Evolutionary conservation across 2,888 invertebrate genomes (phyloP).

Genomic region (Abrostola tripartita): DNA sequence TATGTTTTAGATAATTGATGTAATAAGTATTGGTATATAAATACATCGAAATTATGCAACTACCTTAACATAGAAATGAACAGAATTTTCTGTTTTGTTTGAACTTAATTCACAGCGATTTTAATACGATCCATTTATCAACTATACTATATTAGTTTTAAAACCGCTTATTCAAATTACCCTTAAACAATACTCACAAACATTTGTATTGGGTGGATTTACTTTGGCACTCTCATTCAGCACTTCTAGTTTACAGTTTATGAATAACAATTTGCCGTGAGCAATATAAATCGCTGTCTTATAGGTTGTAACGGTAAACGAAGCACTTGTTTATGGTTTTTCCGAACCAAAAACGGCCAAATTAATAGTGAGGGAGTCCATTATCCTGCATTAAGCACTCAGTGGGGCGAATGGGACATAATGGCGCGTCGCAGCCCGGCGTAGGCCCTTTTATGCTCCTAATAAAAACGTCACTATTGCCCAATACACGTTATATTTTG

Average conservation of each 20-base stretch:
- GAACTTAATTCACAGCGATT: not conserved
- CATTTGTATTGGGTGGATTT: conserved; percentile 26
- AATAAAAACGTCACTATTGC: conserved; percentile 76
- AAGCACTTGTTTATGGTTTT: conserved; percentile 70
- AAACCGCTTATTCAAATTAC: conserved; percentile 33
- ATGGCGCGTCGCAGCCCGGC: conserved; percentile 71
- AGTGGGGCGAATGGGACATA: conserved; percentile 77
- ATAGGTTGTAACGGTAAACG: conserved; percentile 50
- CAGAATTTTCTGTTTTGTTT: conserved; percentile 4
- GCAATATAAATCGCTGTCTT: conserved; percentile 36
- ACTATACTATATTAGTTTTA: conserved; percentile 18
- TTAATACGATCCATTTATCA: not conserved
- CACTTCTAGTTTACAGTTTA: conserved; percentile 29
- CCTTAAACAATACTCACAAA: conserved; percentile 39
- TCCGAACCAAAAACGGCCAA: conserved; percentile 75
- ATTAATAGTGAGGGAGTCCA: conserved; percentile 83
- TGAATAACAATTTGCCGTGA: conserved; percentile 29
- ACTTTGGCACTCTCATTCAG: conserved; percentile 29
- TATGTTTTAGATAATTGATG: not conserved
- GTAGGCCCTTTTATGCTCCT: conserved; percentile 73
- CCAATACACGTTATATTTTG: conserved; percentile 65
- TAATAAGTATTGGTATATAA: too few species aligned
- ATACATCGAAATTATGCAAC: too few species aligned
- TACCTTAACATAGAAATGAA: not conserved
- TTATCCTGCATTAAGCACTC: conserved; percentile 85